Evolutionary conservation across 2,888 invertebrate genomes (phyloP).

Genomic region (Neocrepidodera transversa): DNA sequence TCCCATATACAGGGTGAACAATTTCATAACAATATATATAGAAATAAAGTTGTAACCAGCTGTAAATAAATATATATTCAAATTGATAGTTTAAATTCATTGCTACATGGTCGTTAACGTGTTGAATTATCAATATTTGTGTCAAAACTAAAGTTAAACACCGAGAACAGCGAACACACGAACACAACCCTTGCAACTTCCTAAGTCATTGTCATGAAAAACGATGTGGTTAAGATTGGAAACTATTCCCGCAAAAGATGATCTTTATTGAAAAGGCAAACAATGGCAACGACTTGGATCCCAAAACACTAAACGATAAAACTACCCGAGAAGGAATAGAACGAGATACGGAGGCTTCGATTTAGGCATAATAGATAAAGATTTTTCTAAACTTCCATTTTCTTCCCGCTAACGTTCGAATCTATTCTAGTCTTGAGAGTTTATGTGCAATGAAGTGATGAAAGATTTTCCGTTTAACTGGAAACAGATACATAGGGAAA

Average conservation of each 20-base stretch:
- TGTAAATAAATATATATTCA: too few relatives aligned
- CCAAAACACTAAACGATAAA: constrained; percentile 59
- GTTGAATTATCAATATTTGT: too few relatives aligned
- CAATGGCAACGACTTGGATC: constrained; percentile 52
- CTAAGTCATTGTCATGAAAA: background rate
- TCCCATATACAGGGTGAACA: too few relatives aligned
- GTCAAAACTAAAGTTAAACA: too few relatives aligned
- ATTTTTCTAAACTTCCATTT: constrained; percentile 48
- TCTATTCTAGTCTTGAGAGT: constrained; percentile 21
- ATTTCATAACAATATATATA: too few relatives aligned
- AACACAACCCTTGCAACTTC: too few relatives aligned
- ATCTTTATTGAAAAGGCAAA: constrained; percentile 46
- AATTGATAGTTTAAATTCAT: too few relatives aligned
- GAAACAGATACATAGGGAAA: background rate
- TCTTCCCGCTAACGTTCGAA: constrained; percentile 25
- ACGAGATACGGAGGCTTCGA: constrained; percentile 50
- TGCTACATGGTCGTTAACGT: too few relatives aligned
- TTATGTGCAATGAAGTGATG: constrained; percentile 11
- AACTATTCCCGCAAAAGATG: constrained; percentile 34
- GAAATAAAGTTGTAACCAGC: too few relatives aligned
- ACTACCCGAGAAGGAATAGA: constrained; percentile 56
- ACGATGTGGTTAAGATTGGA: constrained; percentile 35
- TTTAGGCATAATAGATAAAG: constrained; percentile 56
- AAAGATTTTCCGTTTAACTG: background rate
- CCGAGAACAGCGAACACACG: too few relatives aligned